Evolutionary conservation across 2,797 vertebrate genomes (phyloP), one percentile per base, ranked within the genome.

Genomic region (Rhinophrynus dorsalis): DNA sequence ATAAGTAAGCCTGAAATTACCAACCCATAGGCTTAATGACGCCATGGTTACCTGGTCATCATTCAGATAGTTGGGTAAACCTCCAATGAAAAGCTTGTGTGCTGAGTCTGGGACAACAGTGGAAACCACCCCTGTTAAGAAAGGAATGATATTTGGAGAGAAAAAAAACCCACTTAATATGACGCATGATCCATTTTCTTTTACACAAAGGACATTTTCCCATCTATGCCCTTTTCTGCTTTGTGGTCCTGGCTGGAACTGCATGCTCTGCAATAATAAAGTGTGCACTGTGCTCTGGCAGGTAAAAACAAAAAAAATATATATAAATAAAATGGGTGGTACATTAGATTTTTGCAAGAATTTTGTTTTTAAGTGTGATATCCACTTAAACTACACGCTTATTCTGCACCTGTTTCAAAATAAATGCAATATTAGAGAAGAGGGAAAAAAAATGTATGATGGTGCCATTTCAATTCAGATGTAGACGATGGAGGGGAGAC

Each of bases 31-130:
- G 65, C 65, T 67, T 67, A 67, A 67, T 57, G 65, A 67, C 65
- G 50, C 65, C 65, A 67, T 67, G 73, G 82, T 45, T 74, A 96
- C 94, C 94, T 96, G 95, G 83, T 97, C 94, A 64, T 97, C 95
- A 12, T 96, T 96, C 81, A 97, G 90, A 80, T 97, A 96, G 84
- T 96, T 96, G 67, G 95, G 95, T 76, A 97, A 85, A 44, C 95
- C 94, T 17, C 95, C 95, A 9, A 97, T 96, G 79, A 97, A 97
- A 60, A 96, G 90, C 80, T 97, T 97, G 84, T 97, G 94, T 56
- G 95, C 94, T 0, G 95, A 96, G 82, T 97, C 95, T 0, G 95
- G 95, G 48, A 97, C 95, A 80, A 97, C 95, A 1, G 95, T 97
- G 73, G 95, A 97, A 52, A 97, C 94, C 61, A 97, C 95, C 21